Base-by-base conservation (phyloP, 2,888 invertebrate genomes). In the Nomada hirtipes region DNA sequence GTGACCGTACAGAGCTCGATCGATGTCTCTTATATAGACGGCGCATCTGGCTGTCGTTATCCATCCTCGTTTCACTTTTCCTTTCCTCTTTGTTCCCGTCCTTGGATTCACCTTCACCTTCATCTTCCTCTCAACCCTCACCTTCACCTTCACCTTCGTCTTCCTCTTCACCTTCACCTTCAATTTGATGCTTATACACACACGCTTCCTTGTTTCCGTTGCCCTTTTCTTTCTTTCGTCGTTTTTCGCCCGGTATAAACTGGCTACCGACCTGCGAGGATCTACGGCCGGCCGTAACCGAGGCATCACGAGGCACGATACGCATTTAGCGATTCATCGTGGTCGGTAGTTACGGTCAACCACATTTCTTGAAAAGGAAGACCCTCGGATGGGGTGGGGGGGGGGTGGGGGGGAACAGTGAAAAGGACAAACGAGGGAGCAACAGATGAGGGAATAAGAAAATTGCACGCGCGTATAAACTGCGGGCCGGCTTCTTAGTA, bases 291-390 rank as follows among this genome's bases (percentile, higher is more conserved):
- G 67, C 84, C 79, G 80, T 84, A 84, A 81, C 81, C 73, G 57
- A 63, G 72, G 84, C 84, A 84, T 89, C 87, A 82, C 83, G 85
- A 77, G 72, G 80, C 81, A 81, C 79, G 85, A 82, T 89, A 87
- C 85, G 87, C 87, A 89, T 88, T 79, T 90, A 90, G 90, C 90
- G 90, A 90, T 90, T 90, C 90, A 90, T 90, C 88, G 87, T 87
- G 89, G 87, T 87, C 85, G 89, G 88, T 89, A 86, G 88, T 80
- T 75, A 60, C 64, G 10, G 52, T 52, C 79, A 53, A 65, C 68
- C 77, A 60, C 75, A 67, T 57, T 72, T 55, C 71, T 71, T 53
- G 79, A 44, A 50, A 26, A 36, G 64, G 59, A 42, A 52, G 44
- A 20, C 20, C 50, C 52, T 36, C 15, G 59, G 42, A 44, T 42